Evolutionary conservation across 2,797 vertebrate species (phyloP).

Genomic region (Hemitrygon akajei): DNA sequence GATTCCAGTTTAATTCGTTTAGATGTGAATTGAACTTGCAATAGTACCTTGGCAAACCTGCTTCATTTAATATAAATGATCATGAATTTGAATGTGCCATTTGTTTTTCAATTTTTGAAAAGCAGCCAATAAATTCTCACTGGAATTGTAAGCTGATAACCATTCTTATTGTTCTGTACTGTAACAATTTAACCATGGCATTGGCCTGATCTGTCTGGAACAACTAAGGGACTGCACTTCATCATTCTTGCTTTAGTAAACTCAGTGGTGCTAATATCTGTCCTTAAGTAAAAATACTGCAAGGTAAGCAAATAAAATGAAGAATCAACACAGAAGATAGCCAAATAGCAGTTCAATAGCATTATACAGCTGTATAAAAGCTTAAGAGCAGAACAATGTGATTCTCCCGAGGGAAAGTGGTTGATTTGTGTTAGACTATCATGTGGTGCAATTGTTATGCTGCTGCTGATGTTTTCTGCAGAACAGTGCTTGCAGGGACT

Average conservation of each 20-base stretch:
- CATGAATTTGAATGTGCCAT: not conserved
- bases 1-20: not conserved
- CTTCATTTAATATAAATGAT: not conserved
- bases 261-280: not conserved
- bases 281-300: not conserved
- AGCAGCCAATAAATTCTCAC: not conserved
- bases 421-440: not conserved
- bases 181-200: not conserved
- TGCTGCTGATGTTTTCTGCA: not conserved
- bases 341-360: not conserved
- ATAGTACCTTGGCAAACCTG: not conserved
- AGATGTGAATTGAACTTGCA: not conserved
- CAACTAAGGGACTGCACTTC: not conserved
- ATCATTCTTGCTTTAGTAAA: not conserved
- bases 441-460: not conserved
- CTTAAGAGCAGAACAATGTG: not conserved
- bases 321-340: not conserved
- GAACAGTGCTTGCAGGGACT: not conserved
- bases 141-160: not conserved
- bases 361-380: not conserved
- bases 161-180: not conserved
- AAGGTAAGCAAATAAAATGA: not conserved
- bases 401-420: not conserved
- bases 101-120: conserved; percentile 1
- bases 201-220: not conserved